phyloP scores from a whole-genome alignment of 2,113 vertebrate species.

The Ovis aries region ARS-UI_Ramb_v3.0 NC_056080.1:101892001-101892500 shows the following conservation, averaged over 20 bases:
- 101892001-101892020: background rate
- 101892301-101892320: background rate
- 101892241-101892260: background rate
- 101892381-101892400: background rate
- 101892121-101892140: background rate
- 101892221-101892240: background rate
- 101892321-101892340: background rate
- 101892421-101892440: slow-evolving; percentile 29
- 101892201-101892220: background rate
- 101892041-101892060: background rate
- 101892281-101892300: background rate
- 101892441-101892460: slow-evolving; percentile 28
- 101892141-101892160: background rate
- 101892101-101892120: background rate
- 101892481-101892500: background rate
- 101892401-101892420: background rate
- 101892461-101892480: slow-evolving; percentile 34
- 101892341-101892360: background rate
- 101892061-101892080: background rate
- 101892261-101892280: background rate
- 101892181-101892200: background rate
- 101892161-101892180: background rate
- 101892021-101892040: background rate
- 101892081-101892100: background rate
- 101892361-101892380: background rate